Base-by-base conservation (phyloP, 2,888 invertebrate species). In the Trichopoda pennipes region DNA sequence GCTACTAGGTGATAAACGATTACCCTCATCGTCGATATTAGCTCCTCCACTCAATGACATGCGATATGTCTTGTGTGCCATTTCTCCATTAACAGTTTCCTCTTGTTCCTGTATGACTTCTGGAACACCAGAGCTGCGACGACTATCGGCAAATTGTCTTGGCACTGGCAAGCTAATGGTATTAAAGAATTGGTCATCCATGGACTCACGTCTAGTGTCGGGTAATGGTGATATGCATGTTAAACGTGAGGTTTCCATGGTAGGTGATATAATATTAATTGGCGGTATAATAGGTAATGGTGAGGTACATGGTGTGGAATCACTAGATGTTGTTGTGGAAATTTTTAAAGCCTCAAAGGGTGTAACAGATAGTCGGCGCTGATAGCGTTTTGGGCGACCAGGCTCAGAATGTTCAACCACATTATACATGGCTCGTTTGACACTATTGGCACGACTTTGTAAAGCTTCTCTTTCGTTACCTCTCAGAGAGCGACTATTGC, bases 341-440 rank as follows among this genome's bases (percentile, higher is more conserved):
- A 90, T 83, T 84, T 91, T 91, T 0, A 91, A 83, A 6, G 90
- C 88, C 84, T 91, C 91, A 55, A 88, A 91, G 1, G 91, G 90
- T 0, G 90, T 90, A 21, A 91, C 88, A 1, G 91, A 91, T 4
- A 91, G 86, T 77, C 91, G 90, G 58, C 91, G 87, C 80, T 90
- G 90, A 94, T 94, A 84, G 92, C 94, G 89, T 74, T 91, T 91
- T 0, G 91, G 91, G 1, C 91, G 88, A 1, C 91, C 91, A 3
- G 91, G 93, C 87, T 96, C 96, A 1, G 96, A 94, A 88, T 96
- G 95, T 88, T 96, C 95, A 63, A 96, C 94, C 51, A 97, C 93
- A 89, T 94, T 95, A 82, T 95, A 93, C 80, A 97, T 94, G 23
- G 96, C 96, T 87, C 95, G 94, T 90, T 96, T 96, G 84, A 97